phyloP scores from a whole-genome alignment of 2,888 invertebrate genomes.

The Epinotia bilunana region DNA sequence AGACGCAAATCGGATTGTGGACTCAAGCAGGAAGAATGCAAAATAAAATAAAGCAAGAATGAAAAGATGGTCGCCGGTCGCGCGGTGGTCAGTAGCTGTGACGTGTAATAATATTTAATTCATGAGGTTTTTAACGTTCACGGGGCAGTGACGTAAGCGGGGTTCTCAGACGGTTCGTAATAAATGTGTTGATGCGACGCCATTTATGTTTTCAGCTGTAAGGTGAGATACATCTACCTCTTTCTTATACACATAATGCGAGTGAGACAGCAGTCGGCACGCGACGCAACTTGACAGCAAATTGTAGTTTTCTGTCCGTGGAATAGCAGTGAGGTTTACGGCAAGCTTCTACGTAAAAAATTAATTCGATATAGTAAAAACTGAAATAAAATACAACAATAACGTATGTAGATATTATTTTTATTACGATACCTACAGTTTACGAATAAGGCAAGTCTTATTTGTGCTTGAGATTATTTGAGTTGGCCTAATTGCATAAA shows the following conservation, averaged over 20 bases:
- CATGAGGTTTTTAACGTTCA: slow-evolving; percentile 43
- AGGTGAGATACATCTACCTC: too few relatives aligned
- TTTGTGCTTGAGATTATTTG: not conserved
- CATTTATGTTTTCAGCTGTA: slow-evolving; percentile 33
- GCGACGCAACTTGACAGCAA: too few relatives aligned
- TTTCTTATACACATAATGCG: too few relatives aligned
- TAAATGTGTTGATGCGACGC: slow-evolving; percentile 39
- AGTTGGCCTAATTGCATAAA: too few relatives aligned
- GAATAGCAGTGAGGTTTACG: slow-evolving; percentile 7
- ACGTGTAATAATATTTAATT: slow-evolving; percentile 43
- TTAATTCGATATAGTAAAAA: not conserved
- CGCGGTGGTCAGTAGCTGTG: slow-evolving; percentile 42
- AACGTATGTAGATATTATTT: not conserved
- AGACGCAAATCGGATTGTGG: slow-evolving; percentile 66
- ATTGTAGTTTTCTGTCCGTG: not conserved
- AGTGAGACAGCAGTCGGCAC: too few relatives aligned
- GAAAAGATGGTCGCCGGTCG: slow-evolving; percentile 44
- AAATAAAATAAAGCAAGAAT: slow-evolving; percentile 56
- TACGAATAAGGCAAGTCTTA: not conserved
- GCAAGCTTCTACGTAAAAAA: too few relatives aligned
- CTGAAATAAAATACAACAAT: not conserved
- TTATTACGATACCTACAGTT: not conserved
- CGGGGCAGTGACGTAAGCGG: slow-evolving; percentile 32
- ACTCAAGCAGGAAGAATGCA: slow-evolving; percentile 59
- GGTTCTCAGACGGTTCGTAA: slow-evolving; percentile 36